Evolutionary conservation across 2,113 vertebrate species (phyloP), one percentile per base, ranked within the genome.

Genomic region (Camelus bactrianus): DNA sequence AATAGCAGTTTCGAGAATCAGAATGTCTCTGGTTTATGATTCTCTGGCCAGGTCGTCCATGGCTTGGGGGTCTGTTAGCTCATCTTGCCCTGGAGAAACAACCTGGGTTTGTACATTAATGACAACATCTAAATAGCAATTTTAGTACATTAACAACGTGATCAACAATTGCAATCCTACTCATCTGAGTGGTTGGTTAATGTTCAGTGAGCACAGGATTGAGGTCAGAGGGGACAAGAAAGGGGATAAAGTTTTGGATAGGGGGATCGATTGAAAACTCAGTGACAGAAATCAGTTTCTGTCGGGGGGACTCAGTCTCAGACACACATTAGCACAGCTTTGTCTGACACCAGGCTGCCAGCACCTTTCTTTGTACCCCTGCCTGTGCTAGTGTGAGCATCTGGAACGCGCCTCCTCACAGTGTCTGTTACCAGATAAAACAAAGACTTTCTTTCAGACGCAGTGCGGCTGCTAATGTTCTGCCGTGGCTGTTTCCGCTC

Each of bases 381-480:
- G 52, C 46, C 32, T 13, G 0, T 16, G 54, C 56, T n/a, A 9
- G 13, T 26, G 11, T 70, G 15, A 79, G 81, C 6, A 4, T 72
- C 82, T 22, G 48, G 14, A 30, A 9, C 16, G 13, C 4, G 9
- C 46, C 24, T 32, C 56, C 54, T 28, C 73, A 62, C 38, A 42
- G 38, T 5, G 38, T 80, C 62, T 79, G 48, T n/a, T 32, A 73
- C 26, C 14, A 8, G 77, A 54, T 60, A 8, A 80, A 58, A 76
- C 42, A 48, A 30, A 87, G 52, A 5, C 19, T 48, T 80, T 48
- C 52, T 95, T 54, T 56, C 48, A 30, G 81, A 70, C 22, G 30
- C 0, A 2, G 1, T 0, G 0, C 62, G 54, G 22, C 48, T 6
- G 32, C 77, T 30, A 32, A 17, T 8, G 0, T 11, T 8, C 83